These are phyloP conservation scores for Lithobates pipiens DNA, from an alignment of 2,797 vertebrate genomes.

Conservation along the genomic window DNA sequence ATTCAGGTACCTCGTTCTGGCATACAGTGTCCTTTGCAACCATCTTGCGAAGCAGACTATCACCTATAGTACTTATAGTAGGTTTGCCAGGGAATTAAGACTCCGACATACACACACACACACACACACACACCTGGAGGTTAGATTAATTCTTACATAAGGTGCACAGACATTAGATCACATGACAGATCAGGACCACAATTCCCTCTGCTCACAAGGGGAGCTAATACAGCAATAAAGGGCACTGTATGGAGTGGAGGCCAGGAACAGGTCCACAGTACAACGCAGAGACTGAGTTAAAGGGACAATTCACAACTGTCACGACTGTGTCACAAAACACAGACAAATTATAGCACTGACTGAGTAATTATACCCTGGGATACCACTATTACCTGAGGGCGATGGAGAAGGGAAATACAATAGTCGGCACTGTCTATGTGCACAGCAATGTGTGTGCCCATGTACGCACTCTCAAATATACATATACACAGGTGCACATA, in stretches of 20 bases:
- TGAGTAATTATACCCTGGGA: constrained; percentile 51
- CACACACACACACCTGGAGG: neutral
- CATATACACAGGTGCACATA: constrained; percentile 30
- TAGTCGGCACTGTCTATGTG: constrained; percentile 27
- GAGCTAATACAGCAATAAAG: constrained; percentile 15
- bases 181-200: constrained; percentile 17
- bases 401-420: constrained; percentile 27
- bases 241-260: constrained; percentile 39
- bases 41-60: neutral
- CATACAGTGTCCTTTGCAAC: constrained; percentile 5
- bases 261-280: constrained; percentile 35
- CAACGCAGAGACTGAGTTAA: constrained; percentile 31
- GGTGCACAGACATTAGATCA: constrained; percentile 24
- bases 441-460: constrained; percentile 6
- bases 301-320: constrained; percentile 37
- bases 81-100: neutral
- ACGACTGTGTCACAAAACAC: constrained; percentile 31
- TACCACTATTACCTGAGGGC: constrained; percentile 53
- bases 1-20: constrained; percentile 40
- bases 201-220: constrained; percentile 4
- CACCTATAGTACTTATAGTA: neutral
- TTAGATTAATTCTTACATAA: constrained; percentile 5
- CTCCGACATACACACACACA: neutral
- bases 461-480: neutral
- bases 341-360: constrained; percentile 48